Evolutionary conservation across 1,140 invertebrate species (phyloP).

Genomic region (Cephus cinctus): DNA sequence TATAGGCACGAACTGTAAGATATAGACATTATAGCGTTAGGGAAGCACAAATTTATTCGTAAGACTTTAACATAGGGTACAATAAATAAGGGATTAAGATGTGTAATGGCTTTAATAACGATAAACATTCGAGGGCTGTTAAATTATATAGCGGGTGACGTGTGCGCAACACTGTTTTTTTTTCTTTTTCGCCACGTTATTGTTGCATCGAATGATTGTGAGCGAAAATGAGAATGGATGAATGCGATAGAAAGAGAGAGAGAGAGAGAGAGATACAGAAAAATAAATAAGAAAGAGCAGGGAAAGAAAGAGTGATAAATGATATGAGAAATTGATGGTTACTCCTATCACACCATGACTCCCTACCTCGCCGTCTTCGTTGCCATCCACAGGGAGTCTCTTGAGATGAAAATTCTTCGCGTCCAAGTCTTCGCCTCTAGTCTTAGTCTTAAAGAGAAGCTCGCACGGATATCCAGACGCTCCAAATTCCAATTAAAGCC

Average conservation of each 20-base stretch:
- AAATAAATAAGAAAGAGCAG: neutral
- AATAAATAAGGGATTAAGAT: neutral
- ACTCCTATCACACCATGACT: too few species aligned
- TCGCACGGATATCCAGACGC: too few species aligned
- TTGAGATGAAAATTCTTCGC: too few species aligned
- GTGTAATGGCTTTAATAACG: neutral
- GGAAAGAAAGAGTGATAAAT: neutral
- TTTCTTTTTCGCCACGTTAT: neutral
- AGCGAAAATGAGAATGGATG: too few species aligned
- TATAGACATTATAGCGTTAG: neutral
- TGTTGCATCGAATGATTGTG: neutral
- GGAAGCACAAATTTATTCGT: neutral
- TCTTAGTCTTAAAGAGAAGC: too few species aligned
- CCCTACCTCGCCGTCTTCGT: too few species aligned
- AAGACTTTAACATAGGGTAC: neutral
- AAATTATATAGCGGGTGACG: neutral
- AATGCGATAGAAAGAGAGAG: too few species aligned
- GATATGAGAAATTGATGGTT: too few species aligned
- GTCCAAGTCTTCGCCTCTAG: too few species aligned
- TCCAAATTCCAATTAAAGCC: too few species aligned
- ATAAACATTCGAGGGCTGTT: neutral
- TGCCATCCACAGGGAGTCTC: too few species aligned
- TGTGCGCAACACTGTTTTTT: neutral
- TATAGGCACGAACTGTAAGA: neutral
- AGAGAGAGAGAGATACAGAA: too few species aligned